Base-by-base conservation (phyloP, 2,113 vertebrate species). In the Poeciliopsis turrubarensis region DNA sequence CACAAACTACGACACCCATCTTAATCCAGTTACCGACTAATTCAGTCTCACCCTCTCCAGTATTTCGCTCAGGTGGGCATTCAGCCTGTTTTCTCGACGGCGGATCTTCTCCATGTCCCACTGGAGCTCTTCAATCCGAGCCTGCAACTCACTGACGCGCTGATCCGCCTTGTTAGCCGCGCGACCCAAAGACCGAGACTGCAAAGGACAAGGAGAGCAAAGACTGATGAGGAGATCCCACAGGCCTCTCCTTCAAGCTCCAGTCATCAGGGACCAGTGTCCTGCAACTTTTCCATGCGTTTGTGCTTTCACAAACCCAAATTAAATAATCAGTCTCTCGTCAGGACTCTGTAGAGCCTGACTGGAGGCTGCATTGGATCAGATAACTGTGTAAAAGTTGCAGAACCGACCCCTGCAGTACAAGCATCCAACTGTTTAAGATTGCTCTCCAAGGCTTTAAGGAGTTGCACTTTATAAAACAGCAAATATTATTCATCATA, bases 91-190 rank as follows among this genome's bases (percentile, higher is more conserved):
- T 73, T 99, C 97, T 47, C 97, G 89, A 31, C 97, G 97, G 2
- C 97, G 94, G 85, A 98, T 96, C 91, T 99, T 99, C 92, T 99
- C 98, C 81, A 96, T 98, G 91, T 99, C 97, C 97, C 98, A 99
- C 86, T 99, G 98, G 12, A 99, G 90, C 87, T 99, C 98, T 77
- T 98, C 97, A 19, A 97, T 97, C 80, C 96, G 94, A 54, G 94
- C 95, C 85, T 99, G 97, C 62, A 99, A 91, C 92, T 97, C 96
- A 14, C 94, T 95, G 22, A 99, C 95, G 0, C 96, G 93, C 31
- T 96, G 96, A 78, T 99, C 97, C 11, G 98, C 97, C 75, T 95
- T 96, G 86, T 96, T 96, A 9, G 96, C 94, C 19, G 96, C 96
- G 29, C 95, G 95, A 70, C 96, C 96, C 77, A 99, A 88, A 27